Evolutionary conservation across 2,888 invertebrate species (phyloP), one percentile per base, ranked within the genome.

Genomic region (Conistra vaccinii): DNA sequence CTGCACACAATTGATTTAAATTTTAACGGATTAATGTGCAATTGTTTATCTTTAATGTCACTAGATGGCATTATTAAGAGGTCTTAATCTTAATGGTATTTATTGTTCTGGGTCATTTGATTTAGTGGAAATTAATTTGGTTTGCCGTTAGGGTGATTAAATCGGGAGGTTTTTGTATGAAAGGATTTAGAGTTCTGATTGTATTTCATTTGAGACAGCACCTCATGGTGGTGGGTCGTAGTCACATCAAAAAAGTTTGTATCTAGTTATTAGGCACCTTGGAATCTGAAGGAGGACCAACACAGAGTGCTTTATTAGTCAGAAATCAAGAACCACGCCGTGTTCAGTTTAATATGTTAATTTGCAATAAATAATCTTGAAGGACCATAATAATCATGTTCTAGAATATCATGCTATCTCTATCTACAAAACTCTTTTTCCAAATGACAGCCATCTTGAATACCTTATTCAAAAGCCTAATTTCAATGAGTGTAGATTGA

Each of bases 11-110:
- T 71, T 76, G 70, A 69, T 76, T 66, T 70, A 63, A 83, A 76
- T 69, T 82, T 77, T 48, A 71, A 70, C 58, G 62, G 58, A 69
- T 58, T 69, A 71, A 71, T 78, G 66, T 51, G n/a, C 58, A 35
- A 70, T 73, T 70, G 73, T 81, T 83, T 80, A 60, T 70, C 60
- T 57, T 60, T 60, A 53, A 62, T 61, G 69, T 51, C 71, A 35
- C 68, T 78, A 78, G 81, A 84, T 74, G 84, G 74, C 78, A 69
- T 71, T 48, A 35, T 32, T 26, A 32, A 71, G 14, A 32, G 48
- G 61, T 35, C 14, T 29, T 35, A 39, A 55, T 42, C 5, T 29
- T 17, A 29, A 42, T 48, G 23, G 29, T 53, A 20, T 51, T 58
- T 60, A 70, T 42, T 32, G n/a, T 67, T 45, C 14, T 39, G 9